Base-by-base conservation (phyloP, 2,888 invertebrate species). In the Colostygia pectinataria region DNA sequence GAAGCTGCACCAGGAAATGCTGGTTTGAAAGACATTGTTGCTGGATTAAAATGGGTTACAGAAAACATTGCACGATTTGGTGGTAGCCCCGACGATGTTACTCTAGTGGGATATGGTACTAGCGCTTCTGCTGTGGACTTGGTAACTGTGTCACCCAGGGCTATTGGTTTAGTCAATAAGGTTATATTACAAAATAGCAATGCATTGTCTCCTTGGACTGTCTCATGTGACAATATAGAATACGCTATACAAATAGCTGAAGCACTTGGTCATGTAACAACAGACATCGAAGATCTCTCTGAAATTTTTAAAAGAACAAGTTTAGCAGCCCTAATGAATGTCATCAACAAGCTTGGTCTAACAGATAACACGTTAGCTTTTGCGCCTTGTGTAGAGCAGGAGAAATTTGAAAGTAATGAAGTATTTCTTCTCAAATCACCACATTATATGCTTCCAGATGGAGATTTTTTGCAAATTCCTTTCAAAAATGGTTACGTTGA, bases 11-110 rank as follows among this genome's bases (percentile, higher is more conserved):
- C 95, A 4, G 97, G 98, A 0, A 98, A 98, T 77, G 93, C 96
- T 58, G 98, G 97, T 0, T 82, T 98, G 18, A 93, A 95, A 72
- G 98, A 98, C 74, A 96, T 98, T 63, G 92, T 95, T 58, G 91
- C 95, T 71, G 96, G 95, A 0, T 83, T 98, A 53, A 73, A 90
- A 50, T 95, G 95, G 95, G 89, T 95, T 2, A 91, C 92, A 66
- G 91, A 94, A 53, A 95, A 97, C 72, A 95, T 96, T 40, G 88
- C 38, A 1, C 83, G 91, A 39, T 97, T 98, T 76, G 95, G 96
- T 18, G 97, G 97, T 4, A 94, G 97, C 78, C 93, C 94, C 0
- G 88, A 92, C 39, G 93, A 93, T 57, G 91, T 97, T 5, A 97
- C 96, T 1, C 74, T 97, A 1, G 92, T 96, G 74, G 97, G 97